Percentiles rank a stretch among this genome's conserved stretches.
Conservation (phyloP, 2,797 vertebrate genomes). For the Argya squamiceps region DNA sequence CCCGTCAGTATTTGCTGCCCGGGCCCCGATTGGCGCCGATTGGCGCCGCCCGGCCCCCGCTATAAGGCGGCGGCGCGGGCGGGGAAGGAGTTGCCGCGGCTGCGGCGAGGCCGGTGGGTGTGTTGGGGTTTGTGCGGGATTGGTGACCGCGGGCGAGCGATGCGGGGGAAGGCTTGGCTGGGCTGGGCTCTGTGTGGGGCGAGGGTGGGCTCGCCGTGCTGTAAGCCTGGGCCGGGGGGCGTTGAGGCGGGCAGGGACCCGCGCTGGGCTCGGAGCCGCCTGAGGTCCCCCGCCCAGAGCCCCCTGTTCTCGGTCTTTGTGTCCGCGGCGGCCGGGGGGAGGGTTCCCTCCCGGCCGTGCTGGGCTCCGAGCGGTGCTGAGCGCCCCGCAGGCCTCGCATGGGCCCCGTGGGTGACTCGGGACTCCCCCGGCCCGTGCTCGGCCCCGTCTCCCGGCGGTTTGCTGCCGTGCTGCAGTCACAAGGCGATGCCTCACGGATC, state of each 20-base stretch:
- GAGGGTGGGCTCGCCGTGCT: neutral
- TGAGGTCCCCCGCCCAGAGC: too few species aligned
- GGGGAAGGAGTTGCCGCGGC: neutral
- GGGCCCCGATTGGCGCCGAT: slow-evolving; percentile 32
- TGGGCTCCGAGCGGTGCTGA: neutral
- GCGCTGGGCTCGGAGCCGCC: neutral
- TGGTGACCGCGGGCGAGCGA: neutral
- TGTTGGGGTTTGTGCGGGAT: fast-evolving
- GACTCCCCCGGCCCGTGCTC: neutral
- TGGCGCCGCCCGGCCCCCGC: neutral
- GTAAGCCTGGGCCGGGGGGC: neutral
- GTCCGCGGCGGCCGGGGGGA: neutral
- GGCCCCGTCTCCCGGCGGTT: neutral
- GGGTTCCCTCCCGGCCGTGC: neutral
- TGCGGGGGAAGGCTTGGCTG: fast-evolving
- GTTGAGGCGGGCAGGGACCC: neutral
- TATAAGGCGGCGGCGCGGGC: slow-evolving; percentile 10
- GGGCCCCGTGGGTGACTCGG: neutral
- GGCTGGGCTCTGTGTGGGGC: neutral
- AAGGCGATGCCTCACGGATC: neutral
- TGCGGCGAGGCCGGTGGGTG: neutral
- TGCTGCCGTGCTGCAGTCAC: neutral
- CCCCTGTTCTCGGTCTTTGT: slow-evolving; percentile 23
- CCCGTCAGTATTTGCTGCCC: neutral
- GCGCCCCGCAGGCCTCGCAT: neutral